phyloP scores from a whole-genome alignment of 2,797 vertebrate genomes.

The Acestrorhynchus altus region DNA sequence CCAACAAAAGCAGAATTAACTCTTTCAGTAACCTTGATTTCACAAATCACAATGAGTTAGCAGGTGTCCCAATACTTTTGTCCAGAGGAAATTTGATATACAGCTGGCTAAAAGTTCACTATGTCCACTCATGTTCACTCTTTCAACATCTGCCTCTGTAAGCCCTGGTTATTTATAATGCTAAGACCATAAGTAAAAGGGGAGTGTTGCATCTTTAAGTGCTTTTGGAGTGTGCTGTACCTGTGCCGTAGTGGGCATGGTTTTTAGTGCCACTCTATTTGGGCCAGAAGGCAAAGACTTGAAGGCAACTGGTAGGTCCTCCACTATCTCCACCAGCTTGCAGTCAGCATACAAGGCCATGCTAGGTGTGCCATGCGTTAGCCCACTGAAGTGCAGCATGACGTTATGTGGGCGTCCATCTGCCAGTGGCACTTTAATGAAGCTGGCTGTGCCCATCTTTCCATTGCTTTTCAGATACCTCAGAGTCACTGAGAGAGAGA shows the following conservation, averaged over 20 bases:
- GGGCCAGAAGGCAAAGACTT: slow-evolving; percentile 77
- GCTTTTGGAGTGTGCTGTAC: slow-evolving; percentile 66
- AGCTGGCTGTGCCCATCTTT: slow-evolving; percentile 81
- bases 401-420: slow-evolving; percentile 88
- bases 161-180: no score
- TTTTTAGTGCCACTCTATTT: slow-evolving; percentile 82
- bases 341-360: slow-evolving; percentile 92
- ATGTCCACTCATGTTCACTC: no score
- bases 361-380: slow-evolving; percentile 78
- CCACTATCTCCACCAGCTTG: slow-evolving; percentile 81
- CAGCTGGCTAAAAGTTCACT: no score
- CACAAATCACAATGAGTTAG: no score
- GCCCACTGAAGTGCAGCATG: slow-evolving; percentile 86
- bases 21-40: no score
- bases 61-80: no score
- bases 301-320: slow-evolving; percentile 86
- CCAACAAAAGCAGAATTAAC: no score
- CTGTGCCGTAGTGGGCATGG: slow-evolving; percentile 83
- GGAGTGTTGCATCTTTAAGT: no score
- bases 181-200: no score
- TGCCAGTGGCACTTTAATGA: slow-evolving; percentile 86
- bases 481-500: slow-evolving; percentile 76
- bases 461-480: slow-evolving; percentile 89
- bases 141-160: no score
- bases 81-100: no score